Percentiles rank a stretch among this genome's conserved stretches.
phyloP scores from a whole-genome alignment of 2,113 vertebrate species.

The Micromys minutus region DNA sequence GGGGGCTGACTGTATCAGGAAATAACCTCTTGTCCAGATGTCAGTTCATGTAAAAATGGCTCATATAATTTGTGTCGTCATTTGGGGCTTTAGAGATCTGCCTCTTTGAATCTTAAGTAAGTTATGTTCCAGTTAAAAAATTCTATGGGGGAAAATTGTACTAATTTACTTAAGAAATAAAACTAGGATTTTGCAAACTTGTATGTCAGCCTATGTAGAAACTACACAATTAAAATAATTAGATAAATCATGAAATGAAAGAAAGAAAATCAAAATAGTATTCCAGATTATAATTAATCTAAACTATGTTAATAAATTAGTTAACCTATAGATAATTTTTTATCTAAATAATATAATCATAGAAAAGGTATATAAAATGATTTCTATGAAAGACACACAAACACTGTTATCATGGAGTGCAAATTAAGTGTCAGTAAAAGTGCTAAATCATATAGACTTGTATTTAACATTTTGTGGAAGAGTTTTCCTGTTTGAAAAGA shows the following conservation, averaged over 20 bases:
- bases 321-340: background rate
- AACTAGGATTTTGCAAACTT: background rate
- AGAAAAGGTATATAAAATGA: background rate
- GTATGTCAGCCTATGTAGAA: background rate
- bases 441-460: background rate
- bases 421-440: background rate
- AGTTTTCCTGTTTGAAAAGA: background rate
- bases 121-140: background rate
- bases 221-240: background rate
- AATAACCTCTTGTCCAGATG: slow-evolving; percentile 49
- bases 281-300: background rate
- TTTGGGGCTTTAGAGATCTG: background rate
- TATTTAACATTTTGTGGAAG: background rate
- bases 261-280: background rate
- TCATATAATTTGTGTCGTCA: background rate
- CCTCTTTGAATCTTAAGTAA: slow-evolving; percentile 32
- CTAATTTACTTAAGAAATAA: slow-evolving; percentile 15
- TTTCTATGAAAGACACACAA: background rate
- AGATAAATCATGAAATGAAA: background rate
- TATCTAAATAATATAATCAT: background rate
- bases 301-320: background rate
- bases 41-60: slow-evolving; percentile 41
- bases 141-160: background rate
- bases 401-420: background rate
- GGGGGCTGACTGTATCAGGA: background rate